Percentiles rank a stretch among this genome's conserved stretches.
phyloP scores from a whole-genome alignment of 2,113 vertebrate genomes.

The Hystrix brachyura region DNA sequence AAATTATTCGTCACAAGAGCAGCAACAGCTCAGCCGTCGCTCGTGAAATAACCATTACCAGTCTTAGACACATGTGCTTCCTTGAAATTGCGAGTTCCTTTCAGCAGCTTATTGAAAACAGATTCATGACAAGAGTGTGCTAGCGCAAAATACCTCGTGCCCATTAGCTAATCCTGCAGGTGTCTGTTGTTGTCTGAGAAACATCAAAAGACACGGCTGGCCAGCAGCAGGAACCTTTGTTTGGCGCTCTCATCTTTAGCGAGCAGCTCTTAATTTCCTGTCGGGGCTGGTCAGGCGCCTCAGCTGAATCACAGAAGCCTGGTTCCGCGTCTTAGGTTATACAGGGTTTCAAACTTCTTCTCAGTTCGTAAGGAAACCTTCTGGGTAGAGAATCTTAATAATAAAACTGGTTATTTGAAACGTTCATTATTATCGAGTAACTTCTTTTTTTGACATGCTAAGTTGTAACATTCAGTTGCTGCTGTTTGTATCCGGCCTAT shows the following conservation, averaged over 20 bases:
- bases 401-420: slow-evolving; percentile 1
- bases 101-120: slow-evolving; percentile 14
- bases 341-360: neutral
- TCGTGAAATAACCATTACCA: slow-evolving; percentile 32
- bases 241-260: neutral
- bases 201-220: neutral
- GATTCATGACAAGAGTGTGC: neutral
- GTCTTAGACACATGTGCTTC: neutral
- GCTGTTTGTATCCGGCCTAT: slow-evolving; percentile 50
- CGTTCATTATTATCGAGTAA: neutral
- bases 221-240: neutral
- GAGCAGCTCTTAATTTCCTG: neutral
- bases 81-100: neutral
- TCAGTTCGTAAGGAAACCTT: neutral
- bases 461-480: neutral
- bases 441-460: neutral
- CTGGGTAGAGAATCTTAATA: neutral
- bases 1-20: slow-evolving; percentile 48
- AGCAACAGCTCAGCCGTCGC: neutral
- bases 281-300: neutral
- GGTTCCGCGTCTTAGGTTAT: neutral
- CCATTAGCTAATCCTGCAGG: neutral
- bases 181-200: slow-evolving; percentile 11
- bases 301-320: neutral
- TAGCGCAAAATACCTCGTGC: neutral